phyloP scores from a whole-genome alignment of 2,888 invertebrate species.

The Phasia obesa region DNA sequence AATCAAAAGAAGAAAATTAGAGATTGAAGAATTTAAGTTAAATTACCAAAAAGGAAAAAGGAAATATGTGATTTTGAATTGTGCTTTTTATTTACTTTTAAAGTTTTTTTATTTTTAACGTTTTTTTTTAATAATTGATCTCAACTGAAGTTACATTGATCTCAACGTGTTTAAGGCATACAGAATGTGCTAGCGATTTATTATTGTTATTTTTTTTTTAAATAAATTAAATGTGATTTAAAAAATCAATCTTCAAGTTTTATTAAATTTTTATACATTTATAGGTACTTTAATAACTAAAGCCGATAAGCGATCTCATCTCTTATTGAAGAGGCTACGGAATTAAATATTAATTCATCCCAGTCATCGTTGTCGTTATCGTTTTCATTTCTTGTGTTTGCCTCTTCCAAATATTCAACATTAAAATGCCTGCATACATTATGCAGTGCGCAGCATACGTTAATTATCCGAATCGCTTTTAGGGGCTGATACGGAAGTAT shows the following conservation, averaged over 20 bases:
- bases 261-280: no score
- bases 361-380: constrained; percentile 1
- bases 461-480: constrained; percentile 22
- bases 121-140: constrained; percentile 1
- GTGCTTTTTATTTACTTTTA: constrained; percentile 3
- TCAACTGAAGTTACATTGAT: no score
- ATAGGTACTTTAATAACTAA: constrained; percentile 1
- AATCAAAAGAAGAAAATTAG: constrained; percentile 34
- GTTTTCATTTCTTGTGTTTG: neutral
- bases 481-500: no score
- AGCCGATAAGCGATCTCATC: constrained; percentile 1
- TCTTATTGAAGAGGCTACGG: neutral
- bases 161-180: neutral
- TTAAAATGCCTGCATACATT: constrained; percentile 1
- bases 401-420: neutral
- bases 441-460: constrained; percentile 2
- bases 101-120: neutral
- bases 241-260: no score
- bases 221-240: no score
- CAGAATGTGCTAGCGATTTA: neutral
- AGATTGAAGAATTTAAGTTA: constrained; percentile 19
- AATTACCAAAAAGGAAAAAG: constrained; percentile 12
- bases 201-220: neutral
- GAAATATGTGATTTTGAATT: neutral
- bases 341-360: constrained; percentile 3